phyloP scores from a whole-genome alignment of 2,113 vertebrate species.

The Sitta europaea region DNA sequence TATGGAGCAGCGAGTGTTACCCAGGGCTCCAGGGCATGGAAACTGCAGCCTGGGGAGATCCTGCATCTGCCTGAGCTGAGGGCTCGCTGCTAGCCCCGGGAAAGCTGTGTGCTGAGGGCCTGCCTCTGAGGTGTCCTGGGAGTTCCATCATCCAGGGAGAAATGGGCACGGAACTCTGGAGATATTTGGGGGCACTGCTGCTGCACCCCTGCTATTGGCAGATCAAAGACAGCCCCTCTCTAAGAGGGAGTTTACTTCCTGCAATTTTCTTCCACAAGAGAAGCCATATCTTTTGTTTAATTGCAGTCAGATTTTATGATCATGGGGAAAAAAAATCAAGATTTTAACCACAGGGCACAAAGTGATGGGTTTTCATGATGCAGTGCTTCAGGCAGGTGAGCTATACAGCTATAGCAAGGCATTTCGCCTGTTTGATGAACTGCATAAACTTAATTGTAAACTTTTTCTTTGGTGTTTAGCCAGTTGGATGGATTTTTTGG shows the following conservation, averaged over 20 bases:
- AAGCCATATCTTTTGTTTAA: neutral
- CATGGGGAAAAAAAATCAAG: no score
- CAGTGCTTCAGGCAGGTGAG: neutral
- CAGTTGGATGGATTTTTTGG: neutral
- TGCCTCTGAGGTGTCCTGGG: no score
- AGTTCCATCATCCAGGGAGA: neutral
- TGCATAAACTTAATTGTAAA: neutral
- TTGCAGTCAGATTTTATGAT: neutral
- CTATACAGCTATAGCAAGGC: neutral
- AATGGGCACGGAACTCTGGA: accelerated
- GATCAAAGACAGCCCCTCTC: accelerated
- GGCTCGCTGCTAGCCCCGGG: neutral
- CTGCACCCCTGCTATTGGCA: no score
- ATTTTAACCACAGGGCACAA: neutral
- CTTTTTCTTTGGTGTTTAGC: neutral
- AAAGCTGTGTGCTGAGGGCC: neutral
- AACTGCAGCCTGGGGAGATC: neutral
- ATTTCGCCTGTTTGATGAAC: neutral
- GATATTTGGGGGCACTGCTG: accelerated
- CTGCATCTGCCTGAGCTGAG: neutral
- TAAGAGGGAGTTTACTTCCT: neutral
- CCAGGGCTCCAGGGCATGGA: neutral
- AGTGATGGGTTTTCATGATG: neutral
- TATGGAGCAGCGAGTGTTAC: neutral
- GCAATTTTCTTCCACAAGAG: neutral